These are phyloP conservation scores for Mya arenaria DNA, from an alignment of 1,140 invertebrate genomes.

Conservation along the genomic window DNA sequence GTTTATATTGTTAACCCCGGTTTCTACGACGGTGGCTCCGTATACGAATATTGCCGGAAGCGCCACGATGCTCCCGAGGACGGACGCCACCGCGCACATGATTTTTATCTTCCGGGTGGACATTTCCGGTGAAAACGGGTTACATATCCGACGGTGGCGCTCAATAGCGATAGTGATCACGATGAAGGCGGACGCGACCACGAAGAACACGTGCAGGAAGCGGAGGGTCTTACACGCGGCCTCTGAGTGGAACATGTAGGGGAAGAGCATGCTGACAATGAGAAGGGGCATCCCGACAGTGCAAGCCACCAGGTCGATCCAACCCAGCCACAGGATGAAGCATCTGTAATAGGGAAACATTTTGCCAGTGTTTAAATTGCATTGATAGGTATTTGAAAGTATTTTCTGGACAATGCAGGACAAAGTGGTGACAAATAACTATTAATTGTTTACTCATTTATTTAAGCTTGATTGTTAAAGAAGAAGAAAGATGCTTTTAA, in stretches of 20 bases:
- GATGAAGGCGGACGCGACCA: slow-evolving; percentile 37
- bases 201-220: slow-evolving; percentile 38
- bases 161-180: slow-evolving; percentile 40
- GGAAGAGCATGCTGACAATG: slow-evolving; percentile 43
- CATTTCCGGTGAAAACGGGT: slow-evolving; percentile 34
- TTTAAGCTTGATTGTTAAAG: no score
- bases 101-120: slow-evolving; percentile 23
- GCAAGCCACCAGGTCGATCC: slow-evolving; percentile 37
- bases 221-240: slow-evolving; percentile 37
- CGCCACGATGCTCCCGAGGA: slow-evolving; percentile 17
- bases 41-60: slow-evolving; percentile 36
- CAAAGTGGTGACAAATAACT: no score
- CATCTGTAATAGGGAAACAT: slow-evolving; percentile 12
- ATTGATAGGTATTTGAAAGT: no score
- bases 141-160: slow-evolving; percentile 35
- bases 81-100: slow-evolving; percentile 30
- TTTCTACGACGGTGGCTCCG: slow-evolving; percentile 24
- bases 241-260: slow-evolving; percentile 38
- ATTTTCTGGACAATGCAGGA: no score
- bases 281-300: slow-evolving; percentile 39
- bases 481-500: no score
- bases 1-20: slow-evolving; percentile 34
- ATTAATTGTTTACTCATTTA: no score
- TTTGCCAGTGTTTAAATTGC: no score
- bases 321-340: slow-evolving; percentile 48